These are phyloP conservation scores for Natrix natrix DNA, from an alignment of 2,797 vertebrate species.

Conservation along the genomic window DNA sequence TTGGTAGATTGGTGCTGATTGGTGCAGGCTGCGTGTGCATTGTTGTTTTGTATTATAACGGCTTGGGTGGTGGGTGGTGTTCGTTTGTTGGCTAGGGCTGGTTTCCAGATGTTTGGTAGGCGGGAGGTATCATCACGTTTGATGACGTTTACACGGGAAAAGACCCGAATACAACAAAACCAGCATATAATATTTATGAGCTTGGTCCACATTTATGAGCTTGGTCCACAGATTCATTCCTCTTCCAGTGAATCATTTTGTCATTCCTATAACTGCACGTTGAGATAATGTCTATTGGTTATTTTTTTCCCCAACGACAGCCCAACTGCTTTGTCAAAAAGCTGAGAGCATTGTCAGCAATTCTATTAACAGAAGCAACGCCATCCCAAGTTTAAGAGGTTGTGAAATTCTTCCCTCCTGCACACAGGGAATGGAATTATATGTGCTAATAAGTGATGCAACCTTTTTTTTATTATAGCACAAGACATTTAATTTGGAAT, in stretches of 20 bases:
- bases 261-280: slow-evolving; percentile 20
- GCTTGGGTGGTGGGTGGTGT: no score
- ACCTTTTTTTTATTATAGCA: background rate
- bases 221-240: slow-evolving; percentile 8
- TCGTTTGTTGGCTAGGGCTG: no score
- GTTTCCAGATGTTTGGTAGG: no score
- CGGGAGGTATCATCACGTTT: no score
- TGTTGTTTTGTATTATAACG: no score
- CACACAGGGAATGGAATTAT: slow-evolving; percentile 39
- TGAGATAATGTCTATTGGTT: slow-evolving; percentile 45
- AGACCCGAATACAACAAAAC: no score
- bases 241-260: slow-evolving; percentile 26
- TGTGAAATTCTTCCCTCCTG: slow-evolving; percentile 25
- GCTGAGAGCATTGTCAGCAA: slow-evolving; percentile 19
- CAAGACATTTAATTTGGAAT: background rate
- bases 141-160: no score
- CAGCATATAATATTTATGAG: no score
- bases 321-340: slow-evolving; percentile 3
- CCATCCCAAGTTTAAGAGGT: slow-evolving; percentile 11
- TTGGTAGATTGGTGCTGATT: no score
- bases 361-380: slow-evolving; percentile 32
- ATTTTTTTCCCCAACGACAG: slow-evolving; percentile 46
- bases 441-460: slow-evolving; percentile 34
- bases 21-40: no score
- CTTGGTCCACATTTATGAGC: no score